phyloP scores from a whole-genome alignment of 1,140 invertebrate genomes.

The Samia ricini region DNA sequence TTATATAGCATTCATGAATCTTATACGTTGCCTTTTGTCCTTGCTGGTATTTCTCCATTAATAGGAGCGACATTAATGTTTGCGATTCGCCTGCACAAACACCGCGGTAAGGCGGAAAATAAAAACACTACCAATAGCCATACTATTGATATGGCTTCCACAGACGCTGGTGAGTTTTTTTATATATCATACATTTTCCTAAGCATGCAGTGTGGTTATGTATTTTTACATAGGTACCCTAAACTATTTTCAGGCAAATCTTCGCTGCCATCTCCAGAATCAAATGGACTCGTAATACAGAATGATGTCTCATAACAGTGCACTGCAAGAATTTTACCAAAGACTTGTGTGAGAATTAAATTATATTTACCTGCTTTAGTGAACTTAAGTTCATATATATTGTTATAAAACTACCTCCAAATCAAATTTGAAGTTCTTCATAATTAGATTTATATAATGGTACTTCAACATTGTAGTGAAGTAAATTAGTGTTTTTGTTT shows the following conservation, averaged over 20 bases:
- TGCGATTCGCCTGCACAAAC: slow-evolving; percentile 71
- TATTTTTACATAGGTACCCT: neutral
- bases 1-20: slow-evolving; percentile 81
- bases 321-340: neutral
- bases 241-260: slow-evolving; percentile 30
- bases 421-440: too few species aligned
- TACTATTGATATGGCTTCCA: slow-evolving; percentile 15
- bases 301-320: slow-evolving; percentile 27
- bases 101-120: slow-evolving; percentile 16
- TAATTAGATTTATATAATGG: too few species aligned
- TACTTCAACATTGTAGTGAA: too few species aligned
- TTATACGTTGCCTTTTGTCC: slow-evolving; percentile 88
- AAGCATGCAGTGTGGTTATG: neutral
- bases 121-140: slow-evolving; percentile 35
- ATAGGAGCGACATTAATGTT: slow-evolving; percentile 88
- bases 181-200: slow-evolving; percentile 8
- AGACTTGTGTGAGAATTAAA: neutral
- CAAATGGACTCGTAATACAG: slow-evolving; percentile 20
- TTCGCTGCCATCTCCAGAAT: slow-evolving; percentile 14
- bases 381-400: neutral
- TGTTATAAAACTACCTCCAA: too few species aligned
- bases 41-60: slow-evolving; percentile 91
- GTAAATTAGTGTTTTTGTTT: too few species aligned
- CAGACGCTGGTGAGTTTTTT: slow-evolving; percentile 39
- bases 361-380: neutral